phyloP scores from a whole-genome alignment of 2,888 invertebrate species.

The Opisthograptis luteolata region DNA sequence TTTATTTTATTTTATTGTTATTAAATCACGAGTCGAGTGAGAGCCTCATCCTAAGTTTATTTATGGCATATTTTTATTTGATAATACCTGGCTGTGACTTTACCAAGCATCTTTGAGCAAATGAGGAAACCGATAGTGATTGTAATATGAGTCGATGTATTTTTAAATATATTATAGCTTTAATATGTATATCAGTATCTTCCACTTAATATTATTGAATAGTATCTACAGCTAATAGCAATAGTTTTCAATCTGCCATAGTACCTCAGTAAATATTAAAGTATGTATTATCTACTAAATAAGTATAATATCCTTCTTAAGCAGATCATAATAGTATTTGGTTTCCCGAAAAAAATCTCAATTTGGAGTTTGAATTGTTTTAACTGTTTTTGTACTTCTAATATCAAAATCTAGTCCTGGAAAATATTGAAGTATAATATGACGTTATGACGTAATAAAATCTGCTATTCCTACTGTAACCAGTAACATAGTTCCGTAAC shows the following conservation, averaged over 20 bases:
- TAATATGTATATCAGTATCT: conserved; percentile 81
- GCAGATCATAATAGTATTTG: conserved; percentile 21
- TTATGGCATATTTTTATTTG: conserved; percentile 35
- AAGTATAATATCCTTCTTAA: conserved; percentile 39
- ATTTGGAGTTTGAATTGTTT: conserved; percentile 6
- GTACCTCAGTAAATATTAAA: conserved; percentile 77
- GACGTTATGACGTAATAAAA: conserved; percentile 31
- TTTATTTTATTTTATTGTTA: conserved; percentile 37
- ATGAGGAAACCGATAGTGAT: conserved; percentile 20
- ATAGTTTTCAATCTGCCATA: conserved; percentile 78
- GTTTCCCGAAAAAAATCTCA: conserved; percentile 9
- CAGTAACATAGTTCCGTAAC: conserved; percentile 78
- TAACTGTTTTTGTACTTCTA: conserved; percentile 1
- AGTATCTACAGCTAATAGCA: conserved; percentile 66
- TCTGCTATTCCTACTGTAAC: conserved; percentile 57
- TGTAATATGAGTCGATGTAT: conserved; percentile 63
- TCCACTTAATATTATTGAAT: conserved; percentile 72
- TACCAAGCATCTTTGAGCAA: conserved; percentile 37
- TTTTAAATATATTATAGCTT: conserved; percentile 79
- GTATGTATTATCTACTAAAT: conserved; percentile 51
- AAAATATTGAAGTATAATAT: conserved; percentile 28
- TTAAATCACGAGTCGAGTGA: conserved; percentile 14
- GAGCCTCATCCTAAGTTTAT: conserved; percentile 28
- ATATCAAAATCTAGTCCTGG: conserved; percentile 35
- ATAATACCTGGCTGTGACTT: conserved; percentile 40